A percentile compares a stretch with the other conserved stretches of the same genome.
These are phyloP conservation scores for Sphaeridia pumilis DNA, from an alignment of 2,888 invertebrate genomes.

Conservation along the genomic window DNA sequence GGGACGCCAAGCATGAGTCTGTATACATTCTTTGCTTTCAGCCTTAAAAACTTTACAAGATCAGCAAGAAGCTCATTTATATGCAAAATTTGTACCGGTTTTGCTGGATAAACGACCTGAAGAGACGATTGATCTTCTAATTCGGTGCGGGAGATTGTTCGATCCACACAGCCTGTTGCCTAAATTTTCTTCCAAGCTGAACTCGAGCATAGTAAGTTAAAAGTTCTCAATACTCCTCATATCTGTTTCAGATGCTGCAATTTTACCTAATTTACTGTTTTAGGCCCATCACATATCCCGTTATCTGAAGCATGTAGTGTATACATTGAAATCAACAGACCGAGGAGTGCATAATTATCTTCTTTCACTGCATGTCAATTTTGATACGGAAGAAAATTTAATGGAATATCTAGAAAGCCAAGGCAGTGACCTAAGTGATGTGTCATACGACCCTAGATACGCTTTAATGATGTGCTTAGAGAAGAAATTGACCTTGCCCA, in stretches of 20 bases:
- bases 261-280: too few relatives aligned
- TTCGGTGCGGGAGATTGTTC: constrained; percentile 59
- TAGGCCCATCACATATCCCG: constrained; percentile 67
- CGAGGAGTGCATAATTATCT: constrained; percentile 84
- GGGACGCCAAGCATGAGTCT: neutral
- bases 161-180: constrained; percentile 57
- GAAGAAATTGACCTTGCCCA: constrained; percentile 54
- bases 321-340: constrained; percentile 63
- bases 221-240: neutral
- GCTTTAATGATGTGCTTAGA: constrained; percentile 71
- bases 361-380: constrained; percentile 58
- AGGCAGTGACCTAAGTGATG: constrained; percentile 52
- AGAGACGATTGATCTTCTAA: constrained; percentile 66
- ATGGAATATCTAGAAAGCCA: constrained; percentile 50
- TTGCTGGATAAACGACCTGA: constrained; percentile 74
- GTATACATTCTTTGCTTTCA: constrained; percentile 29
- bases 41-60: constrained; percentile 67
- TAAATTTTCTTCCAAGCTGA: constrained; percentile 34
- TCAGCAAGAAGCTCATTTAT: constrained; percentile 57
- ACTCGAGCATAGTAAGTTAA: constrained; percentile 20
- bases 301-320: constrained; percentile 77
- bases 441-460: constrained; percentile 87
- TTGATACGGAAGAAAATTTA: constrained; percentile 47
- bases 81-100: constrained; percentile 79
- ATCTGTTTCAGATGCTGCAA: neutral